Evolutionary conservation across 2,888 invertebrate genomes (phyloP), one percentile per base, ranked within the genome.

Genomic region (Anthophora plumipes): DNA sequence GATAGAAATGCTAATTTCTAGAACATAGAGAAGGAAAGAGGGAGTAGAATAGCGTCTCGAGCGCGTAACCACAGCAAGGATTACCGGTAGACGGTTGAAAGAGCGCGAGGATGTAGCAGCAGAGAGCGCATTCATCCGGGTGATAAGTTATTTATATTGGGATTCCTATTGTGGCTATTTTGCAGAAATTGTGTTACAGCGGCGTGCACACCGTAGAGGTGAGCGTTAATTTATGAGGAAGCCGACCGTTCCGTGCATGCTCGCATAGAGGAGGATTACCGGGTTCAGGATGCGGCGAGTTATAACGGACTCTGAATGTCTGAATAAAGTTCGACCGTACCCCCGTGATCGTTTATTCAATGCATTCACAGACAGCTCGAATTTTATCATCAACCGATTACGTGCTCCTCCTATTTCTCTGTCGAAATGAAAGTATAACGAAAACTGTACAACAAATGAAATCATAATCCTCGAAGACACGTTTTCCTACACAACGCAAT

Each of bases 111-210:
- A 63, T 54, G 61, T 37, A 55, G 37, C 25, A 12, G 20, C 48
- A 2, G 43, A 14, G 55, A 37, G 43, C 57, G 71, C 61, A 72
- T 72, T 78, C 80, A 72, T 72, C 72, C 67, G 68, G 55, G 52
- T 63, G 79, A 80, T 80, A 80, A 80, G 66, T 80, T 80, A 80
- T 80, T 80, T 80, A 80, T 80, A 80, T 80, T 59, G 80, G 72
- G 72, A 67, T 67, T 80, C 67, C 79, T 79, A 80, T 79, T 80
- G 72, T 67, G 63, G 80, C 72, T 67, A 59, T 72, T 80, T 80
- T 79, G 55, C 67, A 80, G 79, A 80, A 80, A 79, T 79, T 72
- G 68, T 50, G 72, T 67, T 80, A 72, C 71, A 48, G 20, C 59
- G 25, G 8, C 11, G 37, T 9, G 43, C 61, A 9, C 25, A 31